A percentile compares a stretch with the other conserved stretches of the same genome.
Evolutionary conservation across 2,888 invertebrate species (phyloP).

Genomic region (Scotopteryx bipunctaria): DNA sequence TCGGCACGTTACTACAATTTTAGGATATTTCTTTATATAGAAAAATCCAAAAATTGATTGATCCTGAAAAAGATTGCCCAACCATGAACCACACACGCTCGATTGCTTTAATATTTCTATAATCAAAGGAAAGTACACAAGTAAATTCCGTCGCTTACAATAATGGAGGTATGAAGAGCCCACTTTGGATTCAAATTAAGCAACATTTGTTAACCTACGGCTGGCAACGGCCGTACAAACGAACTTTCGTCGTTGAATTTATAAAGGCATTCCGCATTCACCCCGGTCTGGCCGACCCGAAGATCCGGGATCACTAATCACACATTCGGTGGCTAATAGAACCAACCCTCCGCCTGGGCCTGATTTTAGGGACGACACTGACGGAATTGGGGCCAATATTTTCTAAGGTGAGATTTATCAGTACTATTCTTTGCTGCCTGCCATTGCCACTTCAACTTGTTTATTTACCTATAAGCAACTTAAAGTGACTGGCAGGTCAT

Average conservation of each 20-base stretch:
- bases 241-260: slow-evolving; percentile 20
- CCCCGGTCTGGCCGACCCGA: slow-evolving; percentile 23
- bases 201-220: slow-evolving; percentile 15
- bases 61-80: too few relatives aligned
- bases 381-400: too few relatives aligned
- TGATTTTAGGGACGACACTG: not conserved
- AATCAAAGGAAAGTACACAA: too few relatives aligned
- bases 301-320: slow-evolving; percentile 33
- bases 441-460: too few relatives aligned
- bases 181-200: slow-evolving; percentile 15
- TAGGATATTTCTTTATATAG: not conserved
- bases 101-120: too few relatives aligned
- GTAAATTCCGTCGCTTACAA: not conserved
- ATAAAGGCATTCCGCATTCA: slow-evolving; percentile 20
- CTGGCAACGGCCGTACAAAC: slow-evolving; percentile 17
- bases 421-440: too few relatives aligned
- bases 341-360: slow-evolving; percentile 17
- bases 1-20: slow-evolving; percentile 8
- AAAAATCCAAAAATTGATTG: too few relatives aligned
- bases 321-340: slow-evolving; percentile 33
- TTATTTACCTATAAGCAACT: too few relatives aligned
- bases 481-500: too few relatives aligned
- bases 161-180: not conserved
- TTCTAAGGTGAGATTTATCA: too few relatives aligned
- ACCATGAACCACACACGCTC: too few relatives aligned